Evolutionary conservation across 1,140 invertebrate genomes (phyloP), one percentile per base, ranked within the genome.

Genomic region (Calliopsis andreniformis): DNA sequence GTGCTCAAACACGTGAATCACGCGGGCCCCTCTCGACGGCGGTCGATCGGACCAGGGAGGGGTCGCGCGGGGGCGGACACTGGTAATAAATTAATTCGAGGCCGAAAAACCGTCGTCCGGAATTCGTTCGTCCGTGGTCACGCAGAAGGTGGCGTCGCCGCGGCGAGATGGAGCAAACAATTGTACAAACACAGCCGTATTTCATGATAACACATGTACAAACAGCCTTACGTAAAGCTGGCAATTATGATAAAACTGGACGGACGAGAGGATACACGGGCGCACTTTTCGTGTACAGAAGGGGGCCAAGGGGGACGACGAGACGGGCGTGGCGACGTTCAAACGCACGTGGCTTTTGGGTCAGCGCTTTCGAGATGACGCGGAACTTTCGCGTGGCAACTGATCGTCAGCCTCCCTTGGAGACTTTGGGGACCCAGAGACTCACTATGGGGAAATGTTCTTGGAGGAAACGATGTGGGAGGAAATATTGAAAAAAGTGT

Each of bases 151-250:
- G 77, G 67, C 80, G 82, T 77, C 76, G 84, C 76, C 64, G 70
- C 78, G 80, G 58, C 32, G 81, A 72, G 80, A 83, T 70, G 84
- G 84, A 89, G 89, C 90, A 91, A 91, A 91, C 90, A 91, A 90
- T 91, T 91, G 90, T 91, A 89, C 89, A 90, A 90, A 91, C 64
- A 91, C 55, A 72, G 87, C 85, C 82, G 88, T 90, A 90, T 90
- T 90, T 90, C 88, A 90, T 87, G 89, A 90, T 90, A 90, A 91
- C 90, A 89, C 88, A 87, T 90, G 89, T 88, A 87, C 90, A 90
- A 90, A 91, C 86, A 91, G 78, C 87, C 89, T 90, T 90, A 90
- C 88, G 90, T 90, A 91, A 91, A 91, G 84, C 86, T 82, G 86
- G 87, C 88, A 90, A 88, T 87, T 89, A 88, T 78, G 88, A 89